Evolutionary conservation across 2,888 invertebrate genomes (phyloP).

Genomic region (Habrosyne pyritoides): DNA sequence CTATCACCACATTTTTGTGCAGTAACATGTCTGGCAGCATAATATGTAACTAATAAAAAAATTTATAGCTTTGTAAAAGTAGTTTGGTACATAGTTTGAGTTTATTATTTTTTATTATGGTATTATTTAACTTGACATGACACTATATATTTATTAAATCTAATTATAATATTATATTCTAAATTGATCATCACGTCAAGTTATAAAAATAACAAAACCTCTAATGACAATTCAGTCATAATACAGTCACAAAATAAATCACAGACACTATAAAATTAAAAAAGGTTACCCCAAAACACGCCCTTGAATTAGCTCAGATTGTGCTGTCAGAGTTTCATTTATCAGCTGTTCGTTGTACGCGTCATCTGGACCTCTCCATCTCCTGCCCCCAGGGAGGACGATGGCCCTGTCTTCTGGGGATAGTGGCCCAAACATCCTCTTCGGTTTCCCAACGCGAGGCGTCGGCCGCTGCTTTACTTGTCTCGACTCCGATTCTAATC

Average conservation of each 20-base stretch:
- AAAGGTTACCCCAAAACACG: conserved; percentile 90
- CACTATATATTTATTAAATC: no score
- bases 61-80: no score
- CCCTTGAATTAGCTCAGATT: conserved; percentile 93
- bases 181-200: no score
- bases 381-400: conserved; percentile 89
- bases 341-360: conserved; percentile 95
- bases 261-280: conserved; percentile 6
- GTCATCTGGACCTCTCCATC: conserved; percentile 92
- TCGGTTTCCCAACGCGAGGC: conserved; percentile 66
- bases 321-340: conserved; percentile 91
- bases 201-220: no score
- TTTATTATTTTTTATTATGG: no score
- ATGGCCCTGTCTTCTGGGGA: conserved; percentile 88
- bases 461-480: conserved; percentile 77
- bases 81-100: no score
- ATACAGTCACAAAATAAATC: not conserved
- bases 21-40: no score
- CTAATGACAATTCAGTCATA: not conserved
- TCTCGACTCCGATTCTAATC: conserved; percentile 72
- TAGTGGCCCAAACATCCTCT: conserved; percentile 81
- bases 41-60: no score
- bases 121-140: no score
- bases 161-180: no score
- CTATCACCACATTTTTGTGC: no score